Evolutionary conservation across 1,140 invertebrate genomes (phyloP), one percentile per base, ranked within the genome.

Genomic region (Saccostrea cuccullata): DNA sequence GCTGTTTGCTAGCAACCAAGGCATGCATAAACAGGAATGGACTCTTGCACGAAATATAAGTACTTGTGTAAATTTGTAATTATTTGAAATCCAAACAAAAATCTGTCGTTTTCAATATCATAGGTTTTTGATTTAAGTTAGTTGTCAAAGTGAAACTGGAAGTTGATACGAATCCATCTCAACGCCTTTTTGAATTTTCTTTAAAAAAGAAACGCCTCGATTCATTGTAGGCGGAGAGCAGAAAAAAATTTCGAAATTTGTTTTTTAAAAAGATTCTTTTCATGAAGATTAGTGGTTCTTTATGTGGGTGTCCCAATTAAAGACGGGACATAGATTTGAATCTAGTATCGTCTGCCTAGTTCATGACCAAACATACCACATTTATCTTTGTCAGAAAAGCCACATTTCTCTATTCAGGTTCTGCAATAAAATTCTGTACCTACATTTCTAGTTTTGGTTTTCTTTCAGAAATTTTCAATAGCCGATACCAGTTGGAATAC

Each of bases 81-180:
- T 67, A 36, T 77, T 77, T 77, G 30, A 77, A 77, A 77, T 77
- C 13, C 70, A 77, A 77, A 30, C 70, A 64, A 64, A 64, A 64
- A 17, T 64, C 70, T 77, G 23, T 77, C 26, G 70, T 26, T 36
- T 67, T 67, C 20, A 23, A n/a, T 67, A 23, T 15, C 26, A 77
- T 30, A 30, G 23, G 26, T 77, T 26, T 77, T 77, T 30, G 23
- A 77, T 77, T 12, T 77, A 26, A 30, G 70, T 26, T 40, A 77
- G 70, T 77, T 77, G 70, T 77, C 70, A 77, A 77, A 26, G 70
- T 77, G 70, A 77, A 77, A 13, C 23, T 77, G 70, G 70, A 77
- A 77, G 70, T 77, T 77, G 70, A 77, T 77, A 77, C 30, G 26
- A 30, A 30, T 30, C 13, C 70, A 77, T 36, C 70, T 15, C 26